A percentile compares a stretch with the other conserved stretches of the same genome.
phyloP scores from a whole-genome alignment of 1,140 invertebrate genomes.

The Holcopasites calliopsidis region DNA sequence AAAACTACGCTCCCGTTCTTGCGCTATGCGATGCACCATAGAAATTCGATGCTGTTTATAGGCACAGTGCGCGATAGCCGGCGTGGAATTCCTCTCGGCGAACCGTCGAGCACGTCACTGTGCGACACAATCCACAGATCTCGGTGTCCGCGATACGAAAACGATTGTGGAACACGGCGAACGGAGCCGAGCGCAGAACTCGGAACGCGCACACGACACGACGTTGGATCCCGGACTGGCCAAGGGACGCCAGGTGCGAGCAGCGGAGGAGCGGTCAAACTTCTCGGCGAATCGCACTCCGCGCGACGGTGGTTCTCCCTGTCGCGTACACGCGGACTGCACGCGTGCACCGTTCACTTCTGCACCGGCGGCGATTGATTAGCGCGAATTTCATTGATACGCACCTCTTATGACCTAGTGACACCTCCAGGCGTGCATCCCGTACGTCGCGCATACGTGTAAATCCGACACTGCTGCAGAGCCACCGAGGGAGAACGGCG shows the following conservation, averaged over 20 bases:
- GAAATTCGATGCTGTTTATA: constrained; percentile 17
- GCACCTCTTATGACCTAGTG: constrained; percentile 58
- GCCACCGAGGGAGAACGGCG: constrained; percentile 36
- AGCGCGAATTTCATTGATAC: constrained; percentile 39
- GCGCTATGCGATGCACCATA: neutral
- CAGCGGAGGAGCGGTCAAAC: constrained; percentile 10
- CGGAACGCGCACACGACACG: neutral
- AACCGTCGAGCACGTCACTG: neutral
- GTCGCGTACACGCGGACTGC: constrained; percentile 27
- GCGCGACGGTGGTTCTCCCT: neutral
- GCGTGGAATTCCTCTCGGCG: neutral
- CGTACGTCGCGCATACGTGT: constrained; percentile 45
- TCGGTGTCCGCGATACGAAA: neutral
- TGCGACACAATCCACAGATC: neutral
- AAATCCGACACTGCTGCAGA: constrained; percentile 48
- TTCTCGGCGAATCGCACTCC: neutral
- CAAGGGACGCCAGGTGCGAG: constrained; percentile 30
- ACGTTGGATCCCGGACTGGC: neutral
- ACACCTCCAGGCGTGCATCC: constrained; percentile 42
- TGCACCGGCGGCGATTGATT: neutral
- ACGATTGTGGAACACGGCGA: neutral
- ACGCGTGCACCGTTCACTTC: neutral
- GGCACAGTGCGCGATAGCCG: neutral
- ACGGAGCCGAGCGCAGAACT: constrained; percentile 26
- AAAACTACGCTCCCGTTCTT: neutral